These are phyloP conservation scores for Limenitis camilla DNA, from an alignment of 2,888 invertebrate genomes.

Conservation along the genomic window DNA sequence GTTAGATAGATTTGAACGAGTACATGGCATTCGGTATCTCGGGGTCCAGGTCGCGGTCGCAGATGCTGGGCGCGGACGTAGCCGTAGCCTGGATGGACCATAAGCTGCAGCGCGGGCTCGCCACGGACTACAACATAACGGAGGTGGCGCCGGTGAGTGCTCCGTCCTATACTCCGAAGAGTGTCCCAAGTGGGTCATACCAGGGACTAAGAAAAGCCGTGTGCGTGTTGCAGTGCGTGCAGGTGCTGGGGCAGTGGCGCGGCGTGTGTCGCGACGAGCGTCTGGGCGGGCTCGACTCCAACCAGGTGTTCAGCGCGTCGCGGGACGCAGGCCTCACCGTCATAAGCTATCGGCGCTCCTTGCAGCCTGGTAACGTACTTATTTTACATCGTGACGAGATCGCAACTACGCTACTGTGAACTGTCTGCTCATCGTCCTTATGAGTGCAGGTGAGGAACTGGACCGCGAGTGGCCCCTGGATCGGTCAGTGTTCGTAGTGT, in stretches of 20 bases:
- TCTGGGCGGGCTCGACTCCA: slow-evolving; percentile 87
- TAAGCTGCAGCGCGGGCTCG: slow-evolving; percentile 77
- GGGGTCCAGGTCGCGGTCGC: slow-evolving; percentile 79
- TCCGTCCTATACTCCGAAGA: too few relatives aligned
- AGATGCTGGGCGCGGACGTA: slow-evolving; percentile 91
- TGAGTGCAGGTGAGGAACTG: slow-evolving; percentile 78
- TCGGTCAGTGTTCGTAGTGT: slow-evolving; percentile 80
- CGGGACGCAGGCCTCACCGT: slow-evolving; percentile 84
- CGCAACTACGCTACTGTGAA: too few relatives aligned
- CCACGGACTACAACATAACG: slow-evolving; percentile 89
- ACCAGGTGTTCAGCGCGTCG: slow-evolving; percentile 83
- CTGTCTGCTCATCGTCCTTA: too few relatives aligned
- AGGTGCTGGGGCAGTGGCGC: slow-evolving; percentile 87
- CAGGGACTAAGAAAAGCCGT: too few relatives aligned
- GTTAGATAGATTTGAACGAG: slow-evolving; percentile 77
- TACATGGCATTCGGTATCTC: slow-evolving; percentile 94
- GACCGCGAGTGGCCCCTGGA: slow-evolving; percentile 83
- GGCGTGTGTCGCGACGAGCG: slow-evolving; percentile 90
- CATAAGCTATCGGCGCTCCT: slow-evolving; percentile 83
- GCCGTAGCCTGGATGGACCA: slow-evolving; percentile 84
- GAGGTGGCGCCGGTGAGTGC: slow-evolving; percentile 87
- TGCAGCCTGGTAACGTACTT: slow-evolving; percentile 77
- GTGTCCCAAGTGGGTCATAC: too few relatives aligned
- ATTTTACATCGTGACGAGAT: too few relatives aligned
- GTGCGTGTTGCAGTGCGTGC: too few relatives aligned